Evolutionary conservation across 2,113 vertebrate species (phyloP).

Genomic region (Jaculus jaculus): DNA sequence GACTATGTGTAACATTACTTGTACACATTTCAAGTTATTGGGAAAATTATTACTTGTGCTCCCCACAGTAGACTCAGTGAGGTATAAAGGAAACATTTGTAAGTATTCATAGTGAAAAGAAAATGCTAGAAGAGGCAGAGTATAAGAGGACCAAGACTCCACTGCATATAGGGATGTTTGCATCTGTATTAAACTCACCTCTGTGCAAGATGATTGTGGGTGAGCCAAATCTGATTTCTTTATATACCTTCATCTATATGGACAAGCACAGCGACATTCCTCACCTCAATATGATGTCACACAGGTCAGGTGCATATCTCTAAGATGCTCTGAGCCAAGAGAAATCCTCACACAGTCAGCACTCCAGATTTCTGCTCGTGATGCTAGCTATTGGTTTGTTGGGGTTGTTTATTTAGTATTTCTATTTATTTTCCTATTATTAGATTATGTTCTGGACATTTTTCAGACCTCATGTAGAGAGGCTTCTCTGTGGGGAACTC

Average conservation of each 20-base stretch:
- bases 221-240: not conserved
- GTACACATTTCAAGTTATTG: not conserved
- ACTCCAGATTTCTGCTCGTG: constrained; percentile 49
- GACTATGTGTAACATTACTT: not conserved
- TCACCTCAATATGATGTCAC: not conserved
- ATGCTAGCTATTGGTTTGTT: not conserved
- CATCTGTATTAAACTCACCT: not conserved
- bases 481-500: constrained; percentile 55
- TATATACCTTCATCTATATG: constrained; percentile 33
- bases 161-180: not conserved
- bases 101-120: not conserved
- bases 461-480: constrained; percentile 57
- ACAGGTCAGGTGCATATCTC: not conserved
- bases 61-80: not conserved
- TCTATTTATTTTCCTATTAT: constrained; percentile 71
- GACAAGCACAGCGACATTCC: constrained; percentile 3
- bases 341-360: constrained; percentile 46
- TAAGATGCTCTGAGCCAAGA: constrained; percentile 16
- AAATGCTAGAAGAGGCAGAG: not conserved
- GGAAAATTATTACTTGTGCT: constrained; percentile 13
- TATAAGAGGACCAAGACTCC: not conserved
- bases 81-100: not conserved
- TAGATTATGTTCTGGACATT: constrained; percentile 71
- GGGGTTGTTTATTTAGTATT: constrained; percentile 55
- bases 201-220: not conserved